A percentile compares a stretch with the other conserved stretches of the same genome.
These are phyloP conservation scores for Campylomormyrus tamandua DNA, from an alignment of 2,113 vertebrate genomes.

Conservation along the genomic window DNA sequence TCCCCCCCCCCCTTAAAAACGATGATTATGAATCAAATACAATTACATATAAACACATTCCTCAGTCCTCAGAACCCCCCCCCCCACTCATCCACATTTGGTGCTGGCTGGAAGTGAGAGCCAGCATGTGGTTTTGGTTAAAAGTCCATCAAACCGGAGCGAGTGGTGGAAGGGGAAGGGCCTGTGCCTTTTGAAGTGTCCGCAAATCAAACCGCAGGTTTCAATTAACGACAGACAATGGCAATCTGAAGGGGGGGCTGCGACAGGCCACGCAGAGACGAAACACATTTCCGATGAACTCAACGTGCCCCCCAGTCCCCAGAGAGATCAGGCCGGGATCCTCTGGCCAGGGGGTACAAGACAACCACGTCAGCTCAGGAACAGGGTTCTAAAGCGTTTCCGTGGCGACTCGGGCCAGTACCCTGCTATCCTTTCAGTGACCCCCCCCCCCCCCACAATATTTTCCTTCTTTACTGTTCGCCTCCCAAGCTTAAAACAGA, in stretches of 20 bases:
- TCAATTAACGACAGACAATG: slow-evolving; percentile 56
- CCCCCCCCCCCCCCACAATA: neutral
- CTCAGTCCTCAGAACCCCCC: neutral
- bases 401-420: neutral
- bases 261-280: neutral
- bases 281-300: slow-evolving; percentile 26
- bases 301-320: slow-evolving; percentile 17
- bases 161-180: slow-evolving; percentile 52
- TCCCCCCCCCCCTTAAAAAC: slow-evolving; percentile 21
- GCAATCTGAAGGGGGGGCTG: slow-evolving; percentile 24
- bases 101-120: slow-evolving; percentile 32
- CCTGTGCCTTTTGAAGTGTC: slow-evolving; percentile 54
- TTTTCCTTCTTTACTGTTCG: neutral
- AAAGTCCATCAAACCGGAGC: slow-evolving; percentile 46
- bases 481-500: neutral
- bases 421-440: neutral
- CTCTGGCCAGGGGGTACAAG: neutral
- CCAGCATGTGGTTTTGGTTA: slow-evolving; percentile 58
- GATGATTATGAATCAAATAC: slow-evolving; percentile 33
- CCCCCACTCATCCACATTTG: slow-evolving; percentile 10
- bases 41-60: slow-evolving; percentile 41
- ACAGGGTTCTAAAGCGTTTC: neutral
- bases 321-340: neutral
- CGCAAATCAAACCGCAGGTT: slow-evolving; percentile 49
- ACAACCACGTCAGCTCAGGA: neutral